Base-by-base conservation (phyloP, 2,797 vertebrate species). In the Sitta carolinensis region DNA sequence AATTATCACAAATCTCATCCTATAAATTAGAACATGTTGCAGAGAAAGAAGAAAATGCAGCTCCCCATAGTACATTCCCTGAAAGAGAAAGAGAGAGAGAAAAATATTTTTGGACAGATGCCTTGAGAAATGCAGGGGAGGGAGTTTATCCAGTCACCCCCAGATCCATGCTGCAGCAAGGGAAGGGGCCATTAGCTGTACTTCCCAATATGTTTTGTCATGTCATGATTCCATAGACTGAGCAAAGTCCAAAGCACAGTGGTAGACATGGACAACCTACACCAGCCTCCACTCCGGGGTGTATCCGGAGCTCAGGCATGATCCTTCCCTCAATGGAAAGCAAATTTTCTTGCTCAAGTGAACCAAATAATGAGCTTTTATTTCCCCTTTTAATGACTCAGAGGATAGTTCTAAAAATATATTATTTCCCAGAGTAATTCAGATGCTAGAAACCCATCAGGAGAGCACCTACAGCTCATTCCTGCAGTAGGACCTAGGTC, bases 1-100 rank as follows among this genome's bases (percentile, higher is more conserved):
- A 90, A 85, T 95, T 94, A 91, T 90, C 90, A 92, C 94, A 77
- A 80, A 96, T 91, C 68, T 85, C 89, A 75, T 89, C 77, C 81
- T 87, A 93, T 94, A 93, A 93, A 96, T 96, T 87, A 87, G 86
- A 94, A 82, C 58, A 63, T 21, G 61, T 73, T 90, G 72, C 48
- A 74, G 75, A 63, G 69, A 73, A 61, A 87, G 67, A 62, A 68
- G 85, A 75, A 90, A 87, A 92, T 13, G 43, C 83, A 69, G 61
- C 45, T 91, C 74, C 50, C 45, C 9, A 1, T 14, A 54, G 52
- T 8, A 45, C 13, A 3, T 77, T 61, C 64, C 32, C 72, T 42
- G 38, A 59, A 72, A 85, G 59, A 62, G 16, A 66, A 57, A 72
- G 47, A 36, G 18, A 43, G 19, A 25, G 21, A 26, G 11, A 23